Conservation (phyloP, 2,888 invertebrate genomes). For the Aplocera efformata region DNA sequence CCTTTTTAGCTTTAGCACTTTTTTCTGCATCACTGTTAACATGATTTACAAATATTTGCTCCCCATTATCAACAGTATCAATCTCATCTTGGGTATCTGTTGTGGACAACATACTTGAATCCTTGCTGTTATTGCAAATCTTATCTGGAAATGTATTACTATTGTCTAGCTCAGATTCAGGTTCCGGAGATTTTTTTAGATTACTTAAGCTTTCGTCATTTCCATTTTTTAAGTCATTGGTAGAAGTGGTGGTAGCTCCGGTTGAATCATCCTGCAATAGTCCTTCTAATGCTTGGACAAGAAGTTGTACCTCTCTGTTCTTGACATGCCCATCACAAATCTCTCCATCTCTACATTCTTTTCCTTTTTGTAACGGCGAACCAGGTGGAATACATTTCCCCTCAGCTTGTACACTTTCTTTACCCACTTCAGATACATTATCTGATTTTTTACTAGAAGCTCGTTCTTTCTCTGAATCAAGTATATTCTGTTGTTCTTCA, state of each 20-base stretch:
- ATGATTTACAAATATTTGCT: conserved; percentile 15
- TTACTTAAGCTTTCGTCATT: conserved; percentile 1
- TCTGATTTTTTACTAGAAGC: conserved; percentile 2
- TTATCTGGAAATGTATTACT: conserved; percentile 13
- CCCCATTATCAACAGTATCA: conserved; percentile 14
- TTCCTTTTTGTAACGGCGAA: neutral
- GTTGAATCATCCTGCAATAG: neutral
- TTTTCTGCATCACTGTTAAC: conserved; percentile 1
- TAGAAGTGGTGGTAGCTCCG: conserved; percentile 2
- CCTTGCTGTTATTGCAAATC: conserved; percentile 11
- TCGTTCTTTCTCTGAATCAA: conserved; percentile 2
- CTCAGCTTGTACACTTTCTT: neutral
- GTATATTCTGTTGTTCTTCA: neutral
- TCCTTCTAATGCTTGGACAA: conserved; percentile 2
- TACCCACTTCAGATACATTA: conserved; percentile 1
- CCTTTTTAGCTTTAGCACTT: conserved; percentile 3
- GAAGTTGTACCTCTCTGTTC: neutral
- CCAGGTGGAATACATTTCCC: neutral
- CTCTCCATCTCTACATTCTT: neutral
- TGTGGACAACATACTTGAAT: conserved; percentile 17
- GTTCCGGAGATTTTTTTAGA: conserved; percentile 3
- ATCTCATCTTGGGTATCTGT: conserved; percentile 16
- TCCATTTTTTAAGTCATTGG: conserved; percentile 6
- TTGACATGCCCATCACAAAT: conserved; percentile 1
- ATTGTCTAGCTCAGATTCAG: conserved; percentile 13